Evolutionary conservation across 1,140 invertebrate species (phyloP), one percentile per base, ranked within the genome.

Genomic region (Akabosia matsudoensis): DNA sequence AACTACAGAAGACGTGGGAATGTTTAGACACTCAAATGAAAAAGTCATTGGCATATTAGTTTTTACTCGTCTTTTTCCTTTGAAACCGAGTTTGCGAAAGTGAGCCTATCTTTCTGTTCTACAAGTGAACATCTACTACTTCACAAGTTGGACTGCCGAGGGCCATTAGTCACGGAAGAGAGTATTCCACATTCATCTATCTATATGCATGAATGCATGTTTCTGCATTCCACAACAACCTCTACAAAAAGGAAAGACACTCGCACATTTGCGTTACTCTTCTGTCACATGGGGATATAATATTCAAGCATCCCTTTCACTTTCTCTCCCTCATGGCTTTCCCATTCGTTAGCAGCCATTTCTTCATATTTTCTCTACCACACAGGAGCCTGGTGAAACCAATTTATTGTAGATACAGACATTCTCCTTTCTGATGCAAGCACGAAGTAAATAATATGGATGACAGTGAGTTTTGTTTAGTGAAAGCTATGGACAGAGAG

Each of bases 341-440:
- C n/a, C n/a, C 10, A n/a, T 51, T 51, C n/a, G 10, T n/a, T 51
- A 13, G 45, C 10, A 10, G 45, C n/a, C n/a, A 13, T 51, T 51
- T 51, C n/a, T 10, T 51, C 45, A n/a, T 13, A 51, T 13, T 51
- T 51, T 51, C 45, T 51, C n/a, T n/a, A n/a, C n/a, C n/a, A n/a
- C n/a, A n/a, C n/a, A 22, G 31, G 61, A 30, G 61, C 13, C 7
- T 67, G 61, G 3, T 24, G 13, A 7, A 67, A 67, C 30, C 61
- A 67, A 67, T 67, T 67, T 67, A 61, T 31, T 67, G 61, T 28
- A 67, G 61, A 30, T 30, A 30, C 31, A 67, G 61, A 67, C n/a
- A 67, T 24, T 67, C 31, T 67, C 31, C 28, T 67, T 67, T 67
- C 7, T 31, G 7, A 31, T 28, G 61, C 61, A 30, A 31, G 7